Base-by-base conservation (phyloP, 2,113 vertebrate genomes). In the Glaucidium brasilianum region DNA sequence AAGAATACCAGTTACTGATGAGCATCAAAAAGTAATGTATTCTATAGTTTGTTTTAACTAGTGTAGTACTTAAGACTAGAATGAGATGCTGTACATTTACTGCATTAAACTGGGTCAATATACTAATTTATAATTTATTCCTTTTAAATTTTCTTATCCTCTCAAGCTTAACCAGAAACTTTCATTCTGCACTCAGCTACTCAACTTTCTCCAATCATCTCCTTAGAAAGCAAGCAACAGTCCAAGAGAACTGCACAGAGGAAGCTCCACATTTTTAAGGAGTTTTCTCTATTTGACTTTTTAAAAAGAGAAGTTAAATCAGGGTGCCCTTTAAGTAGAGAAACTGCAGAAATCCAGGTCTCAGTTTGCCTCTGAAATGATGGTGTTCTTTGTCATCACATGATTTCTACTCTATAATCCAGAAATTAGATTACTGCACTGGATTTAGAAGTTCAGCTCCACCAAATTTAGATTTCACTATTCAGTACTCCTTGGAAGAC, bases 321-420 rank as follows among this genome's bases (percentile, higher is more conserved):
- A 86, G 67, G 9, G 19, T 59, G 60, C 26, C 47, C 37, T 88
- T 77, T 49, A 86, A 80, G 34, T 3, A 84, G 34, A 92, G 59
- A 59, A 85, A 80, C 58, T 71, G 72, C 43, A 83, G 45, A 77
- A 94, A 72, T 0, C 0, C 12, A 73, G 53, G 60, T 79, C 71
- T 93, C 58, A 83, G 52, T 93, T 71, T 85, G 75, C 68, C 35
- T 91, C 72, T 75, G 60, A 90, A 97, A 95, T 71, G 29, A 85
- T 71, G 34, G 47, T 86, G 35, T 59, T 81, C 55, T 64, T 66
- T 86, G 67, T 72, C 82, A 79, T 45, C 52, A 53, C 17, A 68
- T 3, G 7, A 69, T 59, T 79, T 69, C 37, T 74, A 90, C 78
- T 59, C 29, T 23, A 32, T 91, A 90, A 96, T 59, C 52, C 79